phyloP scores from a whole-genome alignment of 2,888 invertebrate species.

The Toxonevra muliebris region DNA sequence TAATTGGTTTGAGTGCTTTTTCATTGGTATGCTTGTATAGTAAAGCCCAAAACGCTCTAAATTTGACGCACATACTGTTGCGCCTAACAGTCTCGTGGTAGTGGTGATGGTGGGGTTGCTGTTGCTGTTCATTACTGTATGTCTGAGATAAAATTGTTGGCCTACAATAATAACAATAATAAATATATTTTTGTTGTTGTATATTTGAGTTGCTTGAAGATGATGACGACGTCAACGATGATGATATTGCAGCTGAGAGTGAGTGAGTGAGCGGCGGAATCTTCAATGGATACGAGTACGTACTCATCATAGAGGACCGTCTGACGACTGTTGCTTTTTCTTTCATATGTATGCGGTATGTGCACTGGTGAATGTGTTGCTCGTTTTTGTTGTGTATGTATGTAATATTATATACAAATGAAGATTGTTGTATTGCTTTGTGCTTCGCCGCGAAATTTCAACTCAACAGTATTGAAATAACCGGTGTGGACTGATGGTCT shows the following conservation, averaged over 20 bases:
- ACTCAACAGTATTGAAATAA: slow-evolving; percentile 32
- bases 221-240: not conserved
- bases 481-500: slow-evolving; percentile 31
- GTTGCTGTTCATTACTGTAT: not conserved
- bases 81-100: slow-evolving; percentile 1
- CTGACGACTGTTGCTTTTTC: no score
- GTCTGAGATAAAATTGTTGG: not conserved
- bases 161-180: no score
- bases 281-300: no score
- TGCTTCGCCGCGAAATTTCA: slow-evolving; percentile 29
- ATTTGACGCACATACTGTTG: slow-evolving; percentile 1
- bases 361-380: not conserved
- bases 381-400: slow-evolving; percentile 4
- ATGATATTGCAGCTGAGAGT: slow-evolving; percentile 16
- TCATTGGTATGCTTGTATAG: not conserved
- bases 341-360: not conserved
- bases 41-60: not conserved
- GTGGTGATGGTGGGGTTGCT: not conserved
- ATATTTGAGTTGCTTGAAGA: no score
- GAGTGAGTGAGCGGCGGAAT: no score
- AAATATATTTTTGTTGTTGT: no score
- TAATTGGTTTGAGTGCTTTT: no score
- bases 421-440: slow-evolving; percentile 9
- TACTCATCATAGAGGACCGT: no score
- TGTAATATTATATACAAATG: not conserved